Evolutionary conservation across 1,140 invertebrate genomes (phyloP).

Genomic region (Cephus cinctus): DNA sequence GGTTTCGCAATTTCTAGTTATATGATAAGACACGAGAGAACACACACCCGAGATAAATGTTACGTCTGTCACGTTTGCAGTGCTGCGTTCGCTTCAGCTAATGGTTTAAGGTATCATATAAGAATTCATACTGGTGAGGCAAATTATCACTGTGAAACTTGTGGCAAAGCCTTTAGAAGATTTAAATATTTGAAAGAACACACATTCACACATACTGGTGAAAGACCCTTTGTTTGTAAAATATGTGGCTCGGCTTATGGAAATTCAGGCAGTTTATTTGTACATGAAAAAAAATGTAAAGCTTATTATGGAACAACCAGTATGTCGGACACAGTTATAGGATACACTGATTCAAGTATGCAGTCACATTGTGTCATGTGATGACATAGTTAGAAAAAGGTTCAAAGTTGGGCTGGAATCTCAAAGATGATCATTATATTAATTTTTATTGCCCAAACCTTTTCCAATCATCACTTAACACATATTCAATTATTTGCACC

Average conservation of each 20-base stretch:
- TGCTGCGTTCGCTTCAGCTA: slow-evolving; percentile 23
- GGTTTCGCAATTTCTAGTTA: slow-evolving; percentile 26
- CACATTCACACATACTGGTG: slow-evolving; percentile 37
- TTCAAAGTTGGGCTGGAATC: slow-evolving; percentile 17
- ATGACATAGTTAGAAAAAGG: slow-evolving; percentile 4
- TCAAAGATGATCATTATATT: slow-evolving; percentile 11
- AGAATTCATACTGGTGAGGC: slow-evolving; percentile 17
- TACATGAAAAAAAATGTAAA: slow-evolving; percentile 30
- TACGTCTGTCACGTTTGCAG: slow-evolving; percentile 28
- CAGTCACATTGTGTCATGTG: not conserved
- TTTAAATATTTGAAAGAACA: slow-evolving; percentile 30
- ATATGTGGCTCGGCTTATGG: slow-evolving; percentile 26
- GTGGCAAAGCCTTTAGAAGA: slow-evolving; percentile 26
- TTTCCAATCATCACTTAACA: not conserved
- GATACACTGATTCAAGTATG: too few relatives aligned
- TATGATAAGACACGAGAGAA: slow-evolving; percentile 20
- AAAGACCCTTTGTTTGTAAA: slow-evolving; percentile 31
- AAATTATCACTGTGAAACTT: slow-evolving; percentile 24
- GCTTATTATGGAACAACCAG: not conserved
- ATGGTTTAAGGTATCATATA: slow-evolving; percentile 31
- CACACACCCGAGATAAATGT: slow-evolving; percentile 12
- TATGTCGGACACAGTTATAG: too few relatives aligned
- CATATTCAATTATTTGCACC: slow-evolving; percentile 21
- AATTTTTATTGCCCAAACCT: not conserved
- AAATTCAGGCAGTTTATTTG: slow-evolving; percentile 34